Base-by-base conservation (phyloP, 2,113 vertebrate species). In the Neoarius graeffei region DNA sequence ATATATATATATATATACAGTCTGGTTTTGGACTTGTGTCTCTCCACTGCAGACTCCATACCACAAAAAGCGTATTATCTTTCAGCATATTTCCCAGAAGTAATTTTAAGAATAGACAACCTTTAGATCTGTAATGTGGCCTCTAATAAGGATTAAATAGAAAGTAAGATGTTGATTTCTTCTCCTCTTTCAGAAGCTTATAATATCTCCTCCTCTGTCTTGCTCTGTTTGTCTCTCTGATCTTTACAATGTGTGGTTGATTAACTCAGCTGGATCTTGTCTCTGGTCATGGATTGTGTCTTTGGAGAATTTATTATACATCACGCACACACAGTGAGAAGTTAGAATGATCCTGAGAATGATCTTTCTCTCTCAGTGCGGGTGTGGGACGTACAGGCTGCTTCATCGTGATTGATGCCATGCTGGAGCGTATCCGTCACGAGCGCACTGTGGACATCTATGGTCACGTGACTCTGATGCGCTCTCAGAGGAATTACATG, bases 401-500 rank as follows among this genome's bases (percentile, higher is more conserved):
- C 92, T 99, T 99, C 89, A 99, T 99, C 0, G 98, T 99, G 80
- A 99, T 99, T 0, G 98, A 99, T 0, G 98, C 97, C 93, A 99
- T 99, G 98, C 95, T 99, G 86, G 98, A 99, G 95, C 96, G 98
- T 19, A 98, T 99, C 82, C 96, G 97, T 35, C 97, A 98, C 0
- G 98, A 99, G 95, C 98, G 97, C 93, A 97, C 98, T 0, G 98
- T 98, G 92, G 98, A 99, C 91, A 97, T 99, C 52, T 99, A 99
- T 0, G 98, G 98, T 0, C 98, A 98, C 0, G 98, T 99, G 93
- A 99, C 98, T 0, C 96, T 99, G 91, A 99, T 99, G 97, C 94
- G 98, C 86, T 97, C 98, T 0, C 98, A 99, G 92, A 95, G 98
- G 42, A 99, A 99, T 93, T 99, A 99, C 95, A 99, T 99, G 98